Base-by-base conservation (phyloP, 2,113 vertebrate species). In the Phrynosoma blainvillii region DNA sequence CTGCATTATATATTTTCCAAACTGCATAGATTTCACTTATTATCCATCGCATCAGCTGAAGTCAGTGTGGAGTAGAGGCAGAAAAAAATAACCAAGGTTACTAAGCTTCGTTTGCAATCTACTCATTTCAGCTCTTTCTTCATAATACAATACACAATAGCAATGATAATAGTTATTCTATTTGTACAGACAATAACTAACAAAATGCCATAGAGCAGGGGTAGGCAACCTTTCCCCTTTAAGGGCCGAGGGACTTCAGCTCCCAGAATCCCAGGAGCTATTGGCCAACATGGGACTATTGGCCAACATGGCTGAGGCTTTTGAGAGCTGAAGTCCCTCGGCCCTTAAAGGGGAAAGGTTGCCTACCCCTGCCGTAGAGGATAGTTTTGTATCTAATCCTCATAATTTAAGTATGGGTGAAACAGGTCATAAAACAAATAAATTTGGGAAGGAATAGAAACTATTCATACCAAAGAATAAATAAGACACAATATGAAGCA, bases 41-140 rank as follows among this genome's bases (percentile, higher is more conserved):
- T 93, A 99, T 97, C 97, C 97, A 98, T 87, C 98, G 97, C 95
- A 99, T 98, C 81, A 99, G 89, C 99, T 99, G 92, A 87, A 94
- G 89, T 13, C 7, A 93, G 85, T 90, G 20, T 79, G 20, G 84
- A 9, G 32, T 52, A 27, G 0, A 89, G 21, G 80, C 16, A 85
- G 27, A 0, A 79, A 11, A 25, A n/a, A 32, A 86, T 82, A 11
- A 59, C 3, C 27, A 32, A 66, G 8, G 54, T 88, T 14, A 68
- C 1, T 36, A 21, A 84, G 70, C 14, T 87, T 6, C 68, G 5
- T 36, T 59, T n/a, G 32, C 10, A 70, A 70, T 40, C 20, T 62
- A 23, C 40, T 77, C 23, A 47, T 32, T 62, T 32, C 11, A 75
- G 30, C 2, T 36, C 30, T 76, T 47, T 47, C 27, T 82, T 66